Evolutionary conservation across 2,797 vertebrate genomes (phyloP).

Genomic region (Phylloscopus collybita): DNA sequence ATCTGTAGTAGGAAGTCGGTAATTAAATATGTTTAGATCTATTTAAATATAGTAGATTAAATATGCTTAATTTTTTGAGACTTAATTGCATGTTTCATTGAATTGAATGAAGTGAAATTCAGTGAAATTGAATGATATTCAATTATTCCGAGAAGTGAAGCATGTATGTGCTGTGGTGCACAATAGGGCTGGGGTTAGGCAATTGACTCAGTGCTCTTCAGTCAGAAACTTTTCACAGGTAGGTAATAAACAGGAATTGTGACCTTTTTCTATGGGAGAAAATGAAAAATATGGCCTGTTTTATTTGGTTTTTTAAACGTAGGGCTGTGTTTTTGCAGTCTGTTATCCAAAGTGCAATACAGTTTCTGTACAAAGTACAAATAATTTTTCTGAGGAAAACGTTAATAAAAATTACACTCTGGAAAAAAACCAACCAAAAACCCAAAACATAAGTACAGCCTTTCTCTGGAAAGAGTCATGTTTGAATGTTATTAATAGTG

Average conservation of each 20-base stretch:
- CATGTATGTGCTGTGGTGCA: neutral
- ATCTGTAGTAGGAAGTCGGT: neutral
- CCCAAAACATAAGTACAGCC: neutral
- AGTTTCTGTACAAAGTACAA: neutral
- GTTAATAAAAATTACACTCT: neutral
- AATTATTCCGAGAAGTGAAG: neutral
- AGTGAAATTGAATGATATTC: neutral
- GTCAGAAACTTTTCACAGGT: neutral
- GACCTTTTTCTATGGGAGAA: neutral
- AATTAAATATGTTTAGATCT: neutral
- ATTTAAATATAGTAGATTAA: neutral
- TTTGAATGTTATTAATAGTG: neutral
- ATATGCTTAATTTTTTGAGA: neutral
- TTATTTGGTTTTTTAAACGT: neutral
- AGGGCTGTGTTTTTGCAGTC: neutral
- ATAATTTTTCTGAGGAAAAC: neutral
- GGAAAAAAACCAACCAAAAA: accelerated
- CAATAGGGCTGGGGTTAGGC: neutral
- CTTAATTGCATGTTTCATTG: neutral
- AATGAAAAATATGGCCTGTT: neutral
- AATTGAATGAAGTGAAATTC: neutral
- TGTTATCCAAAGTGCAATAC: neutral
- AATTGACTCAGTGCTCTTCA: neutral
- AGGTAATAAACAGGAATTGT: neutral
- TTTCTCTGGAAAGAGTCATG: neutral